Percentiles rank a stretch among this genome's conserved stretches.
phyloP scores from a whole-genome alignment of 2,888 invertebrate species.

The Lacanobia wlatinum region DNA sequence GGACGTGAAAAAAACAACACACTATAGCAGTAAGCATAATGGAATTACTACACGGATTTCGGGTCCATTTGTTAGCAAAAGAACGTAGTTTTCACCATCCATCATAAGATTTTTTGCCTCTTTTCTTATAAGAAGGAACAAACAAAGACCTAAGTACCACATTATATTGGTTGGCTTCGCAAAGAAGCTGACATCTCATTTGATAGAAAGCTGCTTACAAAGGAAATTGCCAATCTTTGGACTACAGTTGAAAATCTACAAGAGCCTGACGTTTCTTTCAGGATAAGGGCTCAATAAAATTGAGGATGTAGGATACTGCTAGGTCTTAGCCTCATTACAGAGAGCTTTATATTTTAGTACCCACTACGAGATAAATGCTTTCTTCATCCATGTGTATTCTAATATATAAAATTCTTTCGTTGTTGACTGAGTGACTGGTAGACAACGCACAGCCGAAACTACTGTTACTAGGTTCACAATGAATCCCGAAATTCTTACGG shows the following conservation, averaged over 20 bases:
- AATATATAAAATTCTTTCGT: too few relatives aligned
- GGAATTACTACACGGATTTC: not conserved
- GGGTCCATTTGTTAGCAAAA: not conserved
- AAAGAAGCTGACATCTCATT: constrained; percentile 9
- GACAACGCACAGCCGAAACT: too few relatives aligned
- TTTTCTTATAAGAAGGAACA: not conserved
- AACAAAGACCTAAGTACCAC: not conserved
- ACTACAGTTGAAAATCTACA: not conserved
- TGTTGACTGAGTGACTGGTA: too few relatives aligned
- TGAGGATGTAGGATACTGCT: not conserved
- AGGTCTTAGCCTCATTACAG: not conserved
- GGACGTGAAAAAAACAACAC: not conserved
- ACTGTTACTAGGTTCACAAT: too few relatives aligned
- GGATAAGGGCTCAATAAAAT: constrained; percentile 4
- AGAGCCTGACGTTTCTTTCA: not conserved
- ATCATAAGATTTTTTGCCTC: not conserved
- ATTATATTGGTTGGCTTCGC: constrained; percentile 1
- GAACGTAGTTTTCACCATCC: not conserved
- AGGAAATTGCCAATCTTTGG: constrained; percentile 21
- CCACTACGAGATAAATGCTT: too few relatives aligned
- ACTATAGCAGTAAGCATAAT: not conserved
- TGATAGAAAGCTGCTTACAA: constrained; percentile 31
- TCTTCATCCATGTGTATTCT: too few relatives aligned
- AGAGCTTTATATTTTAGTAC: not conserved
- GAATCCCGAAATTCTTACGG: too few relatives aligned